Conservation (phyloP, 2,113 vertebrate species). For the Tricholaema leucomelas region DNA sequence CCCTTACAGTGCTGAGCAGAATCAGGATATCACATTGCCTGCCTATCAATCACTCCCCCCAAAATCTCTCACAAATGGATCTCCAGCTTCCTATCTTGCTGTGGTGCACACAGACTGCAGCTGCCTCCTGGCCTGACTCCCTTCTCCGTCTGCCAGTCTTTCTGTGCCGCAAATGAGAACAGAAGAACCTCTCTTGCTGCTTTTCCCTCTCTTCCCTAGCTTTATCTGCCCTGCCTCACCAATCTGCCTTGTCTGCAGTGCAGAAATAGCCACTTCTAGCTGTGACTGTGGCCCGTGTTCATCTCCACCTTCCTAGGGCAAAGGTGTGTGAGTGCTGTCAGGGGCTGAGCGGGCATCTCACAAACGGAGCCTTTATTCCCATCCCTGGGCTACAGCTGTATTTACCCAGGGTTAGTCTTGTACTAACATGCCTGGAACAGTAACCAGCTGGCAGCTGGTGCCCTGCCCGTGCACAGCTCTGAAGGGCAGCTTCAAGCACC, state of each 20-base stretch:
- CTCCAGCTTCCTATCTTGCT: slow-evolving; percentile 1
- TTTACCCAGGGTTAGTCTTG: slow-evolving; percentile 30
- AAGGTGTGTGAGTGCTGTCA: background rate
- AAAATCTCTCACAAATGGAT: background rate
- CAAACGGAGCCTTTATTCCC: background rate
- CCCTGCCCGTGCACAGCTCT: background rate
- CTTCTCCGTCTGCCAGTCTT: background rate
- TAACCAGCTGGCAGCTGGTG: background rate
- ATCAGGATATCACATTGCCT: background rate
- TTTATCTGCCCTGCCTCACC: background rate
- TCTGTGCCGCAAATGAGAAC: background rate
- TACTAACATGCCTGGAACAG: slow-evolving; percentile 1
- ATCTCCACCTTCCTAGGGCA: background rate
- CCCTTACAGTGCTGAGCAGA: slow-evolving; percentile 14
- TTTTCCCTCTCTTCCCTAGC: background rate
- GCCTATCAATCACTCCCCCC: background rate
- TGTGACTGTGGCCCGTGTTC: background rate
- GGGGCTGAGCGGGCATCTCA: background rate
- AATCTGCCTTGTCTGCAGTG: background rate
- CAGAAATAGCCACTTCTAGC: background rate
- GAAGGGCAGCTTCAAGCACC: background rate
- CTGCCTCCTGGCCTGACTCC: background rate
- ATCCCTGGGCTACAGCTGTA: background rate
- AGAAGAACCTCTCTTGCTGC: background rate
- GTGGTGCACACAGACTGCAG: background rate